Evolutionary conservation across 1,140 invertebrate genomes (phyloP).

Genomic region (Heterodera carotae): DNA sequence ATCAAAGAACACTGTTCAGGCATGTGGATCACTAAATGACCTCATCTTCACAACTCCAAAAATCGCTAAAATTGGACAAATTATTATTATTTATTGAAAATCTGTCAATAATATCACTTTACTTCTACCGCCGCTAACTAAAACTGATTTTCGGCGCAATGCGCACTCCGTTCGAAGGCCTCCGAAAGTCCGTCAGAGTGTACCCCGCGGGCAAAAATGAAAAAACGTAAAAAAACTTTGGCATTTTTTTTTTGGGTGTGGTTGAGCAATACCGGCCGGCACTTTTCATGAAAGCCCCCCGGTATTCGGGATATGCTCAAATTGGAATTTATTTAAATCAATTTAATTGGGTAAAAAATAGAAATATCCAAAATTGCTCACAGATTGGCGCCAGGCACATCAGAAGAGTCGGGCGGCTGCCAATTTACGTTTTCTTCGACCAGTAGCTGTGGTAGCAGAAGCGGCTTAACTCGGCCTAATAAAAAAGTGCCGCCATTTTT

Average conservation of each 20-base stretch:
- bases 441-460: conserved; percentile 4
- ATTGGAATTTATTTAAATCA: background rate
- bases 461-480: background rate
- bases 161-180: background rate
- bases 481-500: background rate
- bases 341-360: background rate
- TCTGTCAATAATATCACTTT: too few species aligned
- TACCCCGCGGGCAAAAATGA: background rate
- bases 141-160: background rate
- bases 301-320: background rate
- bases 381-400: background rate
- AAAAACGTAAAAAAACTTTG: background rate
- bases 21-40: too few species aligned
- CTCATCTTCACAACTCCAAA: background rate
- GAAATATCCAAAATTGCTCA: background rate
- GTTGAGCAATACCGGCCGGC: too few species aligned
- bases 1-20: too few species aligned
- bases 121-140: too few species aligned
- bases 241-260: background rate
- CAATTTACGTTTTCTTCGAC: background rate
- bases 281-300: too few species aligned
- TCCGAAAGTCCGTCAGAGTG: background rate
- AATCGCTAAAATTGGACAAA: background rate
- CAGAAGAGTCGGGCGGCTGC: conserved; percentile 6
- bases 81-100: background rate